phyloP scores from a whole-genome alignment of 1,140 invertebrate species.

The Delia radicum region DNA sequence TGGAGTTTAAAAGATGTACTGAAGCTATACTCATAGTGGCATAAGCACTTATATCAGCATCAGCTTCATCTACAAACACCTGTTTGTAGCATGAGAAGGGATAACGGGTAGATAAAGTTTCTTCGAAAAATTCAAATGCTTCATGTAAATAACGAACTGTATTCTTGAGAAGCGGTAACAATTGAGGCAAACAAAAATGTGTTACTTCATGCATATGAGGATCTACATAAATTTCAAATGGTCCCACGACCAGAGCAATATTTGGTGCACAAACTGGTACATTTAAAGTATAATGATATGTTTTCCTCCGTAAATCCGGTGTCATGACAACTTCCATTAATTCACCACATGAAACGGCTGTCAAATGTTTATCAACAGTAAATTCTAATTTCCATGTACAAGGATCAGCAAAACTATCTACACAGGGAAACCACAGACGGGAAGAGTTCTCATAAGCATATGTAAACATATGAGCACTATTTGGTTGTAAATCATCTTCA shows the following conservation, averaged over 20 bases:
- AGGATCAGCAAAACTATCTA: constrained; percentile 93
- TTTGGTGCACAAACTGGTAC: constrained; percentile 93
- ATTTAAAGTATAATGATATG: constrained; percentile 88
- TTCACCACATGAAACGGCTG: constrained; percentile 93
- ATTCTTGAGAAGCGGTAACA: constrained; percentile 87
- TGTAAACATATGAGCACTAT: constrained; percentile 87
- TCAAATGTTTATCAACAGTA: constrained; percentile 91
- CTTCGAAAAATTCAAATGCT: constrained; percentile 98
- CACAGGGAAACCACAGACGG: constrained; percentile 95
- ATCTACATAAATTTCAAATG: constrained; percentile 97
- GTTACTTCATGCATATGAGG: constrained; percentile 98
- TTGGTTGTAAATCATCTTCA: constrained; percentile 59
- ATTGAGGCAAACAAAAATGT: constrained; percentile 90
- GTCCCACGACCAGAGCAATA: constrained; percentile 93
- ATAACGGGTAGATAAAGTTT: constrained; percentile 92
- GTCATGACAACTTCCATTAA: constrained; percentile 89
- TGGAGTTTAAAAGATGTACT: constrained; percentile 88
- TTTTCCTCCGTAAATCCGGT: constrained; percentile 88
- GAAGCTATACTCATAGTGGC: constrained; percentile 93
- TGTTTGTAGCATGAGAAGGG: constrained; percentile 91
- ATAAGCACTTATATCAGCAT: constrained; percentile 83
- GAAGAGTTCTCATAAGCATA: constrained; percentile 91
- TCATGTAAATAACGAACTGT: constrained; percentile 90
- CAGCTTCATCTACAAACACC: constrained; percentile 96
- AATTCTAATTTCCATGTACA: constrained; percentile 98